Percentiles rank a stretch among this genome's conserved stretches.
Evolutionary conservation across 2,113 vertebrate genomes (phyloP).

Genomic region (Scytalopus superciliaris): DNA sequence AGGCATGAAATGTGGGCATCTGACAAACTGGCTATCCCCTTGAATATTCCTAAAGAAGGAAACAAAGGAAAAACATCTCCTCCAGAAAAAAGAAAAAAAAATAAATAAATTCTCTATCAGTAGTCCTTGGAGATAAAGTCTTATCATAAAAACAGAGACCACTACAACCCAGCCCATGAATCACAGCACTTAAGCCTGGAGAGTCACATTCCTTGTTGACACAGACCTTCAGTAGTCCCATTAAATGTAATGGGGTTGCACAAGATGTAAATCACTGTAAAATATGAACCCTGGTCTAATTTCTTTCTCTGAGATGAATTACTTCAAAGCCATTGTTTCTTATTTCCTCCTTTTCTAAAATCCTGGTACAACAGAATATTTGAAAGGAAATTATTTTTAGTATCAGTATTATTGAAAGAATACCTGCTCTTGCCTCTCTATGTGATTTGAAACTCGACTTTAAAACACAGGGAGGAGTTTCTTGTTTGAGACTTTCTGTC

Average conservation of each 20-base stretch:
- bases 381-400: not conserved
- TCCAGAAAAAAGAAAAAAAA: not conserved
- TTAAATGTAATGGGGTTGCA: conserved; percentile 47
- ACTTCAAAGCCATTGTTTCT: not conserved
- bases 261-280: conserved; percentile 57
- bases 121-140: not conserved
- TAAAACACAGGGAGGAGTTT: not conserved
- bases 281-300: conserved; percentile 40
- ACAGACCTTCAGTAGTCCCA: conserved; percentile 29
- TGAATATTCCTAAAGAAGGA: not conserved
- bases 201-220: conserved; percentile 48
- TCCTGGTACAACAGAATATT: not conserved
- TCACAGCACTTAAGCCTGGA: not conserved
- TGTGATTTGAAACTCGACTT: not conserved
- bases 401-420: not conserved
- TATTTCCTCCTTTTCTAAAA: not conserved
- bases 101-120: not conserved
- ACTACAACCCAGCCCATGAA: conserved; percentile 13
- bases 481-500: not conserved
- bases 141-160: not conserved
- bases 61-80: not conserved
- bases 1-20: not conserved
- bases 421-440: not conserved
- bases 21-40: not conserved
- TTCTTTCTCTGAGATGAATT: not conserved